Percentiles rank a stretch among this genome's conserved stretches.
These are phyloP conservation scores for Ailuropoda melanoleuca DNA, from an alignment of 2,113 vertebrate genomes.

Conservation along the genomic window DNA sequence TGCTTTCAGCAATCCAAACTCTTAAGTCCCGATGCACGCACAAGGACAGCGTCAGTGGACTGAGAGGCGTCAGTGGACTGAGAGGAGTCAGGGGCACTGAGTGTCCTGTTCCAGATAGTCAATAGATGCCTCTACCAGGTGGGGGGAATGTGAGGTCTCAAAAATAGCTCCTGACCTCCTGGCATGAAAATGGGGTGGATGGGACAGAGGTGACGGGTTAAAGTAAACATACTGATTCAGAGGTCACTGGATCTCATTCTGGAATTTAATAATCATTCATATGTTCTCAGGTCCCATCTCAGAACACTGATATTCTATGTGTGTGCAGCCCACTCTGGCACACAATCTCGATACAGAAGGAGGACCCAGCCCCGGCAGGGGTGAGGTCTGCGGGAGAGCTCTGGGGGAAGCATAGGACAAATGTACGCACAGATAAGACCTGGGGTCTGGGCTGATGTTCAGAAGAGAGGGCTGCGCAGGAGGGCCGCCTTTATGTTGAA, in stretches of 20 bases:
- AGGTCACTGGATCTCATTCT: background rate
- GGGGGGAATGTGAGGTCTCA: accelerated
- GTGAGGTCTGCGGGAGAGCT: too few species aligned
- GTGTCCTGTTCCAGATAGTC: accelerated
- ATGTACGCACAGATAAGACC: background rate
- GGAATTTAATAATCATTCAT: background rate
- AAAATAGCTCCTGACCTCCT: background rate
- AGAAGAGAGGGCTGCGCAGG: background rate
- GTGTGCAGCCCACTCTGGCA: too few species aligned
- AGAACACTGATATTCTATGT: accelerated
- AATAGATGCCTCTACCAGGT: accelerated
- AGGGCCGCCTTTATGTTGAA: background rate
- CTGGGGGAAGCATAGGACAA: too few species aligned
- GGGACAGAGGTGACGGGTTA: background rate
- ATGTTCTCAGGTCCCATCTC: background rate
- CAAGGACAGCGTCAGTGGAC: accelerated
- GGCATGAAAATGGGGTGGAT: background rate
- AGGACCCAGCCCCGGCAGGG: background rate
- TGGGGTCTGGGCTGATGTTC: background rate
- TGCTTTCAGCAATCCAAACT: background rate
- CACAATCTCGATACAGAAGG: background rate
- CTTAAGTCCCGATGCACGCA: accelerated
- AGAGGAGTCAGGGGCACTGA: accelerated
- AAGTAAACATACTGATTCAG: background rate
- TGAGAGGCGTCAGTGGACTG: accelerated